Percentiles rank a stretch among this genome's conserved stretches.
Conservation (phyloP, 2,113 vertebrate genomes). For the Haemorhous mexicanus region DNA sequence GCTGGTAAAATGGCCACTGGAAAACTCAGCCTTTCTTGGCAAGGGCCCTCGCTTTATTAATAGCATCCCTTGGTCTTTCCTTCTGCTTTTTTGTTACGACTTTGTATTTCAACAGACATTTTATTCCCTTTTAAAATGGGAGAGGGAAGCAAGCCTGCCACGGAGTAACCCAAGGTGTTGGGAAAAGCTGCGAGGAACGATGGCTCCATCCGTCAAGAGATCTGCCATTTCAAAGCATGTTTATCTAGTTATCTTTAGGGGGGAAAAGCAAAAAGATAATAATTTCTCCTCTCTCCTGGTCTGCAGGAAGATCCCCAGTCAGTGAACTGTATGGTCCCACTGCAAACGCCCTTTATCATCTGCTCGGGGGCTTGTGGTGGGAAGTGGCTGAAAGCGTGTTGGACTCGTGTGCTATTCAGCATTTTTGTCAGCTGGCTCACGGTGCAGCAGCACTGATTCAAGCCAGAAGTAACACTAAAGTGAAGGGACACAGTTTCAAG, state of each 20-base stretch:
- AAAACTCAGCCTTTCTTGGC: constrained; percentile 25
- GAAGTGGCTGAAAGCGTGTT: background rate
- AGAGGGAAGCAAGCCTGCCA: background rate
- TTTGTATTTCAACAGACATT: background rate
- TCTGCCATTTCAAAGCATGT: background rate
- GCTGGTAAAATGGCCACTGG: background rate
- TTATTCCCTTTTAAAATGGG: background rate
- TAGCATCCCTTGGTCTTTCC: background rate
- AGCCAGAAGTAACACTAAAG: constrained; percentile 52
- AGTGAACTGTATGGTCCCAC: background rate
- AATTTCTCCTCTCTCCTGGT: background rate
- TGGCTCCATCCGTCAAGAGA: background rate
- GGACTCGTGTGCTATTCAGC: constrained; percentile 34
- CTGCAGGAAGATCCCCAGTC: constrained; percentile 4
- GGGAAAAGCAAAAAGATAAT: rapidly evolving
- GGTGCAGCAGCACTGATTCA: constrained; percentile 29
- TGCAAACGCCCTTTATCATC: background rate
- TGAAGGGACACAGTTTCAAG: constrained; percentile 17
- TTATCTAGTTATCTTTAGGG: background rate
- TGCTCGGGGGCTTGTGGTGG: background rate
- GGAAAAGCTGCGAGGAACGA: background rate
- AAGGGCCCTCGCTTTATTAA: background rate
- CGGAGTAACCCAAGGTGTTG: background rate
- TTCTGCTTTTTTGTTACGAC: background rate
- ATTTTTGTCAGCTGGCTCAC: constrained; percentile 29